Base-by-base conservation (phyloP, 1,140 invertebrate genomes). In the Microplitis demolitor region DNA sequence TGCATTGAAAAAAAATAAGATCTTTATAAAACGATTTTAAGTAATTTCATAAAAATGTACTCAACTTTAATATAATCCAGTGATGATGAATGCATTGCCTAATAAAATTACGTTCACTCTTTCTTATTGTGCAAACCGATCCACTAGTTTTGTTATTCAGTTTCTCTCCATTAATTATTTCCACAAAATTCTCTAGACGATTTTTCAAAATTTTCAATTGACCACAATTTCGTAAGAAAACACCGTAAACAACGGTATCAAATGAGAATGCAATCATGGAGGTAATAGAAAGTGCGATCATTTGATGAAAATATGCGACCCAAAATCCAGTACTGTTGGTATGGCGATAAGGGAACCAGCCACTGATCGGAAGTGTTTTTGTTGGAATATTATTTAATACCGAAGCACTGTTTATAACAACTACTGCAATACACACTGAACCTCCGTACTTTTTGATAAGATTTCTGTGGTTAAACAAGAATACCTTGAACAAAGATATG, bases 301-400 rank as follows among this genome's bases (percentile, higher is more conserved):
- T 39, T 53, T 83, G 82, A 62, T 78, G 75, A n/a, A 61, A 13
- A 33, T 79, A 82, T 1, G 66, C 64, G 0, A 78, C 3, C 67
- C 76, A 77, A 69, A 69, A 82, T 4, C 74, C 56, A 3, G 13
- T 5, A 8, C 37, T 4, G 4, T 64, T 5, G 8, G 53, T 67
- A n/a, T 72, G 63, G 50, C 78, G 61, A 31, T 74, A 83, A 1
- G 80, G 79, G 24, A 78, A 16, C 76, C 79, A 82, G 0, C 72
- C 77, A 4, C 69, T 76, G 51, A 77, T 78, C 0, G 78, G 56
- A 9, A 80, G 35, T 5, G 63, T 66, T 13, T 45, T 39, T 2
- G 61, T 39, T 0, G 66, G 67, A 4, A 78, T 61, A 3, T 77
- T 66, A 4, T 73, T 60, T 0, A 80, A 13, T 0, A 80, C 5